Evolutionary conservation across 2,888 invertebrate species (phyloP).

Genomic region (Dysmachus trigonus): DNA sequence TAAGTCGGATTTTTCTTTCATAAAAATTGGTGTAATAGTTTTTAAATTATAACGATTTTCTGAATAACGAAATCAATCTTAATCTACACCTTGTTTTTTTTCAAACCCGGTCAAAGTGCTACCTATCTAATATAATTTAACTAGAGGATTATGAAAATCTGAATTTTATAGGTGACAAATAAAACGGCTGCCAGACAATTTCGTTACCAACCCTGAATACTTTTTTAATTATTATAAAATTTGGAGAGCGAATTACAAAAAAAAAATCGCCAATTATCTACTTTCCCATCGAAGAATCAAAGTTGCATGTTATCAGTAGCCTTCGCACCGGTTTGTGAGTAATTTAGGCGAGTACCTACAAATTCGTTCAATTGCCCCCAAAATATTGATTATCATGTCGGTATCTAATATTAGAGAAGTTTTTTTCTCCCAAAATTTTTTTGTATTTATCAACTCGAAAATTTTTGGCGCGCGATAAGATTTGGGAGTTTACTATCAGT

Average conservation of each 20-base stretch:
- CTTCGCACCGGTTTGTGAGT: background rate
- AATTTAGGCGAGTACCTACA: background rate
- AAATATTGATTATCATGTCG: background rate
- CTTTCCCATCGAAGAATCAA: background rate
- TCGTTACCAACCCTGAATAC: background rate
- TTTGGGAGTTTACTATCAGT: background rate
- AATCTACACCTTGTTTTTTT: too few relatives aligned
- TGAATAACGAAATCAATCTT: too few relatives aligned
- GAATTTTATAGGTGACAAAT: too few relatives aligned
- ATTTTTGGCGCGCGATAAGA: background rate
- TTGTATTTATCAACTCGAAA: background rate
- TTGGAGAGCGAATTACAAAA: background rate
- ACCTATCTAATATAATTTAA: too few relatives aligned
- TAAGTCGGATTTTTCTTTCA: too few relatives aligned
- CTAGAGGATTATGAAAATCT: too few relatives aligned
- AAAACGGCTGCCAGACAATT: background rate
- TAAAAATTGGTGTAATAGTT: too few relatives aligned
- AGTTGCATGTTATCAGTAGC: background rate
- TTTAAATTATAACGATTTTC: too few relatives aligned
- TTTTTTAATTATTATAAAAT: background rate
- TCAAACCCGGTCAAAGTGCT: too few relatives aligned
- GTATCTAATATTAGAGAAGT: background rate
- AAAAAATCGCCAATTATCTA: background rate
- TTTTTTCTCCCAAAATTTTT: background rate
- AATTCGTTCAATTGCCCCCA: background rate